phyloP scores from a whole-genome alignment of 2,888 invertebrate species.

The Tipula vernalis region DNA sequence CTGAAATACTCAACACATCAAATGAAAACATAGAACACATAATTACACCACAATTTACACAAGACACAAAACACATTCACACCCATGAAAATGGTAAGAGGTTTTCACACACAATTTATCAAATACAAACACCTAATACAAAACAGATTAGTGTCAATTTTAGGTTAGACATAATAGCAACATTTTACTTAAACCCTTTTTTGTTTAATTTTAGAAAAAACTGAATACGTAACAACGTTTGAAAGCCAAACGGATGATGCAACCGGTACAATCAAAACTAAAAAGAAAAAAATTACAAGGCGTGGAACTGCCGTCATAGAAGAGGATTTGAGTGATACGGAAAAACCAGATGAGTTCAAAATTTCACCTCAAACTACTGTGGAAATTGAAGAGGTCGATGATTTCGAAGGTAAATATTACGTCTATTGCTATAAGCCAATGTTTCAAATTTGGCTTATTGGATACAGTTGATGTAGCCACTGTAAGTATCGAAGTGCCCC shows the following conservation, averaged over 20 bases:
- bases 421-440: not conserved
- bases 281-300: conserved; percentile 30
- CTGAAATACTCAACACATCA: not conserved
- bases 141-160: not conserved
- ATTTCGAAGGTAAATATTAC: conserved; percentile 27
- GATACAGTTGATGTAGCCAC: not conserved
- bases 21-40: not conserved
- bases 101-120: not conserved
- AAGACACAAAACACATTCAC: conserved; percentile 9
- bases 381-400: conserved; percentile 32
- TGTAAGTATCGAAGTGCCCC: not conserved
- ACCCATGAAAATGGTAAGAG: not conserved
- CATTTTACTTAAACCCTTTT: not conserved
- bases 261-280: conserved; percentile 30
- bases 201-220: conserved; percentile 23
- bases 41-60: conserved; percentile 8
- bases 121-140: not conserved
- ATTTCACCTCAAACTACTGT: conserved; percentile 20
- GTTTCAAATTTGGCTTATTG: not conserved
- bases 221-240: conserved; percentile 34
- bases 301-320: conserved; percentile 32
- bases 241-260: conserved; percentile 33
- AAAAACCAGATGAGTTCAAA: conserved; percentile 21
- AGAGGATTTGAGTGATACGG: conserved; percentile 33
- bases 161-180: not conserved